A percentile compares a stretch with the other conserved stretches of the same genome.
Conservation (phyloP, 1,140 invertebrate genomes). For the Musca domestica region DNA sequence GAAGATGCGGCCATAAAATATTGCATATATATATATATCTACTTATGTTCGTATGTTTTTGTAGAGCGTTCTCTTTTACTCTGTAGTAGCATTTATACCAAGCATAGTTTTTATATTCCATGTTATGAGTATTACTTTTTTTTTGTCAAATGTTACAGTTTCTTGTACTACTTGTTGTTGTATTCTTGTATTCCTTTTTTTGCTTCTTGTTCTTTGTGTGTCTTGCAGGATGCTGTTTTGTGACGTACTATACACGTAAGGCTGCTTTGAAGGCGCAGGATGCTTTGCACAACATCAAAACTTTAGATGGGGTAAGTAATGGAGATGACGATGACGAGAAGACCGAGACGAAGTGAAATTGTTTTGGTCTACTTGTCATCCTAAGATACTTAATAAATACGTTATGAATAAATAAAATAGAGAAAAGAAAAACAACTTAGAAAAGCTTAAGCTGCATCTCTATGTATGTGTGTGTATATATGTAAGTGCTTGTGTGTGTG, state of each 20-base stretch:
- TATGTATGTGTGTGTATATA: background rate
- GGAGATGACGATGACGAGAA: no score
- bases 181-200: conserved; percentile 40
- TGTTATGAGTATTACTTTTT: background rate
- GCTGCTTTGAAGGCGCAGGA: conserved; percentile 96
- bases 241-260: conserved; percentile 97
- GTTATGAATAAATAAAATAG: background rate
- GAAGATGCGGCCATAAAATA: no score
- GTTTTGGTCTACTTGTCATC: no score
- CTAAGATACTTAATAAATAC: no score
- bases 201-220: conserved; percentile 37
- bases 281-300: conserved; percentile 98
- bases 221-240: conserved; percentile 98
- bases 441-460: conserved; percentile 15
- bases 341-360: no score
- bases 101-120: background rate
- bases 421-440: background rate
- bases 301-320: conserved; percentile 90
- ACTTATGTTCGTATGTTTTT: no score
- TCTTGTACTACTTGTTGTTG: conserved; percentile 3
- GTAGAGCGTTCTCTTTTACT: background rate
- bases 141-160: conserved; percentile 1
- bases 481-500: background rate
- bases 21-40: no score
- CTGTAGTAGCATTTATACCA: background rate